Base-by-base conservation (phyloP, 2,888 invertebrate species). In the Philereme vetulata region DNA sequence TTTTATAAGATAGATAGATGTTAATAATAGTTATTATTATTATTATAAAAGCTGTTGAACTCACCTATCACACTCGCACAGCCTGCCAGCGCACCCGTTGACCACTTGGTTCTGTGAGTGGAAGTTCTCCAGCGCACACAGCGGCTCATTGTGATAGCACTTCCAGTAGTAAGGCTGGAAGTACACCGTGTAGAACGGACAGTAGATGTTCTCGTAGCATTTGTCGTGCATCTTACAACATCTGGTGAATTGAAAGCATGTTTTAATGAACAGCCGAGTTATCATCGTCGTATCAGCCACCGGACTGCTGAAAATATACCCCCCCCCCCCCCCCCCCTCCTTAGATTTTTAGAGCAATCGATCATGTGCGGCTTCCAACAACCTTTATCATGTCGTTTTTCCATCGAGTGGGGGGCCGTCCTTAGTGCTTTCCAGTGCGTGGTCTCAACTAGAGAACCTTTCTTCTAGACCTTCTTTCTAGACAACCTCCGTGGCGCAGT, bases 111-210 rank as follows among this genome's bases (percentile, higher is more conserved):
- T 68, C 45, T 80, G 73, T 1, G 82, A 78, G 60, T 81, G 74
- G 59, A 84, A 81, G 78, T 90, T 85, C 72, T 87, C 93, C 76
- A 93, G 86, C 89, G 96, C 95, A 80, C 97, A 98, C 40, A 96
- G 91, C 0, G 97, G 97, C 73, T 94, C 93, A 0, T 96, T 95
- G 7, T 93, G 93, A 83, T 95, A 95, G 82, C 98, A 98, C 77
- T 95, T 95, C 97, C 97, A 98, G 72, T 96, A 94, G 82, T 97
- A 98, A 3, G 97, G 97, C 67, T 97, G 95, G 78, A 97, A 95
- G 89, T 98, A 98, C 62, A 96, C 96, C 11, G 96, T 93, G 84
- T 95, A 95, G 80, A 95, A 94, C 4, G 96, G 96, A 75, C 97
- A 97, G 74, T 94, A 95, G 56, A 96, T 95, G 56, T 94, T 93